Evolutionary conservation across 1,140 invertebrate species (phyloP), one percentile per base, ranked within the genome.

Genomic region (Sycophila sp.): DNA sequence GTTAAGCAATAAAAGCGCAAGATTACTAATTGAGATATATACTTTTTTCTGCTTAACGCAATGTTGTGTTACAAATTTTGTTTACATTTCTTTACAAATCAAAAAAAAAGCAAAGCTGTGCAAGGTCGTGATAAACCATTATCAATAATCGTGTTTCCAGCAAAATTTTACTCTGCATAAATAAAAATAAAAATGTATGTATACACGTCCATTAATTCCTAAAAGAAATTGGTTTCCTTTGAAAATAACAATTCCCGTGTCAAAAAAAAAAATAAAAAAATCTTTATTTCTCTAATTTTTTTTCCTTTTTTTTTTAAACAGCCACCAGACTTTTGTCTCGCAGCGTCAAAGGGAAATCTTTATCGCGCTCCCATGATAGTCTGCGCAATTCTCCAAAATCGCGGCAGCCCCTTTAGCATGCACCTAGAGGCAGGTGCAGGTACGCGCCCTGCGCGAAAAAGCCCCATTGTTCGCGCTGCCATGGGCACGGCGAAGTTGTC

Each of bases 271-370:
- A 53, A 28, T 2, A 13, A 53, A 59, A 17, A 59, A 22, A 15
- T 19, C 32, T 40, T 30, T 53, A 22, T 53, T 36, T 10, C 55
- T 7, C 30, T 15, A n/a, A 19, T 34, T 58, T 36, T 58, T 56
- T 19, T 32, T 26, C 17, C 19, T 32, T 19, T 22, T 58, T 13
- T 58, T 58, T 22, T n/a, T n/a, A 8, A 34, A 58, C n/a, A n/a
- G n/a, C n/a, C n/a, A n/a, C 2, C 42, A 3, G 19, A 49, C 60
- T 63, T 49, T 63, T 63, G 24, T 62, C 26, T 30, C 28, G 26
- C n/a, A 19, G 26, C 49, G 49, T 56, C 64, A 66, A 66, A 66
- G 42, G 64, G 51, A 66, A 66, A 66, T 66, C 36, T 66, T 66
- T 55, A 66, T 66, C 64, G 51, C 13, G 8, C 22, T 45, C 58